Conservation (phyloP, 2,888 invertebrate genomes). For the Diploptera punctata region DNA sequence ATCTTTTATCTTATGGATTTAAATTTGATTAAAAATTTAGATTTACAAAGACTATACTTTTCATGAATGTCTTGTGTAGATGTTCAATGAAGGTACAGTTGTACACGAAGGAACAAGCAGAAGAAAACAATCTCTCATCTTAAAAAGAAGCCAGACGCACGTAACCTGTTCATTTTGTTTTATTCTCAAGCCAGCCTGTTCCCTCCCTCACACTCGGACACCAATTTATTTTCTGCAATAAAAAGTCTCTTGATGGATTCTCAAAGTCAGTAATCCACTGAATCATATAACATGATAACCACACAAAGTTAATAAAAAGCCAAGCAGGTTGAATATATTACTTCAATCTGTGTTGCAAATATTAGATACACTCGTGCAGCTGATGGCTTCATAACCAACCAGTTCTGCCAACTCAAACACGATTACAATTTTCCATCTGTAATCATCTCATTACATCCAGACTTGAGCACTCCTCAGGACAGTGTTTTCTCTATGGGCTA, state of each 20-base stretch:
- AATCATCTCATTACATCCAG: not conserved
- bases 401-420: not conserved
- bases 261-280: not conserved
- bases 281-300: not conserved
- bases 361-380: not conserved
- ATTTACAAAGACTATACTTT: too few species aligned
- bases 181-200: not conserved
- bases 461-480: too few species aligned
- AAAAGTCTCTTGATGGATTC: not conserved
- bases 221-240: not conserved
- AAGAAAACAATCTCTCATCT: not conserved
- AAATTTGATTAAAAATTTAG: too few species aligned
- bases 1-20: too few species aligned
- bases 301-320: not conserved
- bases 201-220: not conserved
- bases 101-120: too few species aligned
- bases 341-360: not conserved
- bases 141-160: not conserved
- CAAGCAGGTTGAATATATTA: not conserved
- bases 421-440: not conserved
- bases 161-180: not conserved
- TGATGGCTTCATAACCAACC: not conserved
- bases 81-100: too few species aligned
- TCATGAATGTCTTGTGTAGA: too few species aligned
- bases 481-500: too few species aligned